phyloP scores from a whole-genome alignment of 2,113 vertebrate species.

The Takifugu flavidus region DNA sequence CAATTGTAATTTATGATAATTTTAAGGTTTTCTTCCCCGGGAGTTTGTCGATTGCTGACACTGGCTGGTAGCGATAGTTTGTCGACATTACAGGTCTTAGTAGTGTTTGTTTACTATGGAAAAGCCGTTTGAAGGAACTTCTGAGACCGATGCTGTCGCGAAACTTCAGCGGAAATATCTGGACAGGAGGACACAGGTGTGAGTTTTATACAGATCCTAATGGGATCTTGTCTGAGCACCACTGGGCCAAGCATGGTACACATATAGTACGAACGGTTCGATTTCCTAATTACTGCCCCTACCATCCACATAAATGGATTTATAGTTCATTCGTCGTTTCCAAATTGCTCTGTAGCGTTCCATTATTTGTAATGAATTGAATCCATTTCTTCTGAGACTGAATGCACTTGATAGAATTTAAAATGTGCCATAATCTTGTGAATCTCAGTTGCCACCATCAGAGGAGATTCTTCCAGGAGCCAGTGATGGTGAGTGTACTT shows the following conservation, averaged over 20 bases:
- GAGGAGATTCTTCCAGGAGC: not conserved
- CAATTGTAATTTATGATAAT: not conserved
- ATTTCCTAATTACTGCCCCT: not conserved
- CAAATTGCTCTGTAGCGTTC: too few species aligned
- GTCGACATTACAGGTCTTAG: too few species aligned
- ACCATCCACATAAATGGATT: not conserved
- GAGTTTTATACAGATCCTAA: not conserved
- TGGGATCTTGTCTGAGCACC: not conserved
- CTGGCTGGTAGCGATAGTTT: not conserved
- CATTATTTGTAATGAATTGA: too few species aligned
- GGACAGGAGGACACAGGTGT: conserved; percentile 40
- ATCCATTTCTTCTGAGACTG: too few species aligned
- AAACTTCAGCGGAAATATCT: conserved; percentile 39
- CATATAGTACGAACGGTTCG: too few species aligned
- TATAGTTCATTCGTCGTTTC: too few species aligned
- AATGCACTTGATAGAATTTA: too few species aligned
- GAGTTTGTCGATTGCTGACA: not conserved
- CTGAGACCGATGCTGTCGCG: conserved; percentile 5
- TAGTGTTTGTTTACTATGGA: conserved; percentile 2
- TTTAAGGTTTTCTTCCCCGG: conserved; percentile 4
- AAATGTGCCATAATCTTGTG: not conserved
- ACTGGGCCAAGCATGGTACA: not conserved
- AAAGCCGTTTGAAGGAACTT: not conserved
- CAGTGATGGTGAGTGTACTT: conserved; percentile 13
- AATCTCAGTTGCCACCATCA: conserved; percentile 15